A percentile compares a stretch with the other conserved stretches of the same genome.
These are phyloP conservation scores for Turdus rufiventris DNA, from an alignment of 2,113 vertebrate genomes.

Conservation along the genomic window DNA sequence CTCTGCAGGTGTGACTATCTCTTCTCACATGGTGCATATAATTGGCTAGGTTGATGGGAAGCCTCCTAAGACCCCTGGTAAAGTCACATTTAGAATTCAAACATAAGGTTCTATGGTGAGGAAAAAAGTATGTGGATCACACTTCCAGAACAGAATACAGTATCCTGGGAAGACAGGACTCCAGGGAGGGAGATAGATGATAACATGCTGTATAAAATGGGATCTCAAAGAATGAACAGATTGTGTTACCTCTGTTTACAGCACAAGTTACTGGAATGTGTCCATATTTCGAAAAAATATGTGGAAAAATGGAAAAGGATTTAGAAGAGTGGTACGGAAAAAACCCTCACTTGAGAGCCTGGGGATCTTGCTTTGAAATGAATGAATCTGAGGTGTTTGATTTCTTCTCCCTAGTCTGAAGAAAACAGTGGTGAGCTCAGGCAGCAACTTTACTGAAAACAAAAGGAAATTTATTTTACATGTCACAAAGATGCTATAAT, in stretches of 20 bases:
- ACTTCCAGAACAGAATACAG: background rate
- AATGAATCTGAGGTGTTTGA: background rate
- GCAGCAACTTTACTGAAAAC: background rate
- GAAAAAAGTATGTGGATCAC: background rate
- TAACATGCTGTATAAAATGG: background rate
- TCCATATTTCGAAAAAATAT: background rate
- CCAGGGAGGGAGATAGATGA: background rate
- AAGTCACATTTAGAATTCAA: background rate
- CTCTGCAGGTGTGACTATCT: background rate
- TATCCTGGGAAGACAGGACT: background rate
- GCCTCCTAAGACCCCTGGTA: background rate
- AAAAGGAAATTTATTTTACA: background rate
- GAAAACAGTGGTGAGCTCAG: background rate
- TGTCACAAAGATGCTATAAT: background rate
- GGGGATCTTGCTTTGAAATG: background rate
- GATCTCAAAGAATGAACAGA: background rate
- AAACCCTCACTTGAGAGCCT: background rate
- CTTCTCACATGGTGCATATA: background rate
- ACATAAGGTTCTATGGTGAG: background rate
- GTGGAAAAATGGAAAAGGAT: background rate
- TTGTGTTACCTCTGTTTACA: slow-evolving; percentile 45
- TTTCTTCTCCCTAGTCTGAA: background rate
- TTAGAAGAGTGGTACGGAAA: background rate
- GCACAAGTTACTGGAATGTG: background rate
- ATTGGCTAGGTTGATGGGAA: background rate